Base-by-base conservation (phyloP, 1,140 invertebrate species). In the Branchinecta lynchi region DNA sequence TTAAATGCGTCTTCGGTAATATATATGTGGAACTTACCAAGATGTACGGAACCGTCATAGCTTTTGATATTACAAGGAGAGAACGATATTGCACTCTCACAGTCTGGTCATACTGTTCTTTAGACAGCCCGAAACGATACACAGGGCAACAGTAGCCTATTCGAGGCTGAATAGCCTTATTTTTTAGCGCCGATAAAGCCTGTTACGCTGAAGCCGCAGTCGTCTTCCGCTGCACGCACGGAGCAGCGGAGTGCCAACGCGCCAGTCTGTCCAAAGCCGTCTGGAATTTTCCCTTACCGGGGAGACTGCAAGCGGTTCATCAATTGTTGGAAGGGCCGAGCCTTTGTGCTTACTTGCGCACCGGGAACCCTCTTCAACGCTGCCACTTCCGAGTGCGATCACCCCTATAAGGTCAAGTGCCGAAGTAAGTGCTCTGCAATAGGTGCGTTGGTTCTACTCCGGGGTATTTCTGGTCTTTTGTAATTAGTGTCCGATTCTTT, bases 341-440 rank as follows among this genome's bases (percentile, higher is more conserved):
- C 75, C 5, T 71, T 72, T 66, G 72, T 76, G 6, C 77, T 76
- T 46, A 21, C 45, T 7, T 89, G 87, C 74, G 80, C 82, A 0
- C 82, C 85, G 0, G 86, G 86, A 43, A 87, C 86, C 0, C 75
- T 84, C 0, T 89, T 88, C 73, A 87, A 86, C 77, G 81, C 84
- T 0, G 75, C 79, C 15, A 83, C 80, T 0, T 74, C 82, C 32
- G 81, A 83, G 70, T 88, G 87, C 72, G 86, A 88, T 77, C 84
- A 81, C 71, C 82, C 83, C 0, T 74, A 81, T 68, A 86, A 86
- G 76, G 85, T 86, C 0, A 78, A 80, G 17, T 87, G 86, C 75
- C 65, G 45, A 67, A 72, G 70, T 68, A n/a, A 73, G 3, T n/a
- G 43, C 12, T n/a, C 32, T 32, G 32, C 32, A n/a, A n/a, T n/a